Evolutionary conservation across 2,888 invertebrate genomes (phyloP), one percentile per base, ranked within the genome.

Genomic region (Dynastes hyllus): DNA sequence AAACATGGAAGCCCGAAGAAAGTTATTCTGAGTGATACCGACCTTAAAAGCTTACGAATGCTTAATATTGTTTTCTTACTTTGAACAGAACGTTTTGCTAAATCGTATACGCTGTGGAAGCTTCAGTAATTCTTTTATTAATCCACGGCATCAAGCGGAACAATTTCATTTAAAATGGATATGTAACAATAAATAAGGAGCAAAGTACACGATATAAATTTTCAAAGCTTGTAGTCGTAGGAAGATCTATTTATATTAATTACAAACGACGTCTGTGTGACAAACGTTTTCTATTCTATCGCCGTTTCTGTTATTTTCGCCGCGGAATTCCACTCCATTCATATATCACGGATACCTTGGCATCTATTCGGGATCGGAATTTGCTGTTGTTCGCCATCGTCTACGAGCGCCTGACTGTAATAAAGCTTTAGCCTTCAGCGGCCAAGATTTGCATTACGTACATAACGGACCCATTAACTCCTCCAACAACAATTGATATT

Each of bases 341-440:
- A 77, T 77, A 77, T 77, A 77, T 77, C 77, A 77, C 77, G 27
- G 58, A 77, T 69, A 69, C 77, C 77, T 77, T 77, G 77, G 77
- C 77, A 77, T 77, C 77, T 58, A 69, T 77, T 77, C 77, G 55
- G 53, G 77, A 58, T 77, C 77, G 77, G 77, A 77, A 77, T 77
- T 66, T 45, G 77, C 77, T 69, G 77, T 75, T 75, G 73, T 75
- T 75, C 73, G 61, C 63, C 73, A 75, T 55, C 73, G 73, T 75
- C 63, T 75, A 29, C 73, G 73, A 75, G 73, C 45, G 45, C 40
- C 50, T 63, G 61, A 75, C 73, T 75, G 61, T 75, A 75, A 75
- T 75, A 75, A 75, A 75, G 73, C 73, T 73, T 58, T 63, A 75
- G 73, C 73, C 73, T 75, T 75, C 73, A 61, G 61, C 73, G 73